phyloP scores from a whole-genome alignment of 92 coral and sea anemone genomes.

The Nematostella vectensis region DNA sequence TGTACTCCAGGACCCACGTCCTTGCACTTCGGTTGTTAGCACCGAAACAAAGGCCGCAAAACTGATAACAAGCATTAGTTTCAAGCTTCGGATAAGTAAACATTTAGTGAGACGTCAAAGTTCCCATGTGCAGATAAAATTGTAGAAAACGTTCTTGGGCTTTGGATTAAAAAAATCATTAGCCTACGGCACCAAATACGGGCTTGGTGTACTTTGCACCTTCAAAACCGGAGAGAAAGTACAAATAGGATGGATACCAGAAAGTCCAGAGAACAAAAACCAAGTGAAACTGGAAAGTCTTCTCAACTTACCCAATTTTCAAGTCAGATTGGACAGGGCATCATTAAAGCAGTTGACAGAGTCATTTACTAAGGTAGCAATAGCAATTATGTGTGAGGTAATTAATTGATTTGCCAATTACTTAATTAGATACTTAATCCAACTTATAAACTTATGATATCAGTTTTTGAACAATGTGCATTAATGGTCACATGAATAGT shows the following conservation, averaged over 20 bases:
- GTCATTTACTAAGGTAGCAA: slow-evolving; percentile 1
- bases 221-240: neutral
- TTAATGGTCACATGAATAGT: no score
- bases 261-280: neutral
- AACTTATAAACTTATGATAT: no score
- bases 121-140: neutral
- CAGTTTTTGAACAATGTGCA: no score
- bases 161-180: neutral
- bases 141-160: neutral
- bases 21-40: neutral
- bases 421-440: no score
- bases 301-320: neutral
- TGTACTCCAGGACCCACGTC: neutral
- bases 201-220: neutral
- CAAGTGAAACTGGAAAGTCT: neutral
- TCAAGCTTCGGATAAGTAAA: neutral
- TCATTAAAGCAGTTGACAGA: neutral
- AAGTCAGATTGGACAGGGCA: neutral
- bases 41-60: neutral
- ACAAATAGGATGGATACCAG: neutral
- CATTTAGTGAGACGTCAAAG: neutral
- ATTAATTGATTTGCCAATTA: no score
- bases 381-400: no score
- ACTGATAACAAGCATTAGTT: neutral
- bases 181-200: neutral